phyloP scores from a whole-genome alignment of 2,113 vertebrate species.

The Alethe castanea region DNA sequence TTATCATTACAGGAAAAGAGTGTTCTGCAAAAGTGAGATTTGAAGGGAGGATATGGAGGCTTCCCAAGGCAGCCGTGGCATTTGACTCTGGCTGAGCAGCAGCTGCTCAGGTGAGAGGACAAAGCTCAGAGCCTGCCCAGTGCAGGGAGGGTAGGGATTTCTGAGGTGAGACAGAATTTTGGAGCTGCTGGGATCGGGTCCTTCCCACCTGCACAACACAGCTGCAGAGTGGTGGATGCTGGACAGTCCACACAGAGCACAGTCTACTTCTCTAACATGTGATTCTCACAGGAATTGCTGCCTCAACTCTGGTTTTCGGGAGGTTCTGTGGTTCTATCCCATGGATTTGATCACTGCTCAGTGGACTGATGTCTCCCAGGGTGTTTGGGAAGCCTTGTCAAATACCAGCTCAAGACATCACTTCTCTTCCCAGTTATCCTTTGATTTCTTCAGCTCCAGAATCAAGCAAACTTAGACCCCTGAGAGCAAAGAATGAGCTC shows the following conservation, averaged over 20 bases:
- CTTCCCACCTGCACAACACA: rapidly evolving
- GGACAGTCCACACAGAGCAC: background rate
- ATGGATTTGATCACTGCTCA: background rate
- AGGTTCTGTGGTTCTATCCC: background rate
- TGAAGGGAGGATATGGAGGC: background rate
- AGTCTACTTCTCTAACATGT: background rate
- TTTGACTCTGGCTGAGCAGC: background rate
- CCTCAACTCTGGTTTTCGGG: background rate
- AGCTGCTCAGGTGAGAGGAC: background rate
- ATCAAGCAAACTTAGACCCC: background rate
- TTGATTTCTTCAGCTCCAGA: background rate
- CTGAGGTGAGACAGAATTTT: background rate
- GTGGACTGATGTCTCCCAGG: background rate
- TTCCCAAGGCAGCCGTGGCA: background rate
- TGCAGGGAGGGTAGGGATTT: background rate
- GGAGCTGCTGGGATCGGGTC: background rate
- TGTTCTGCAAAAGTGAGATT: background rate
- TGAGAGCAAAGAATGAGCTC: background rate
- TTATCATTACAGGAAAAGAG: background rate
- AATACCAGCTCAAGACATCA: background rate
- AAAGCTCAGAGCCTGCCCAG: background rate
- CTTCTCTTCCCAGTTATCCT: background rate
- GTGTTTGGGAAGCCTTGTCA: background rate
- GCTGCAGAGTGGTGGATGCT: background rate
- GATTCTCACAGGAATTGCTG: background rate